Evolutionary conservation across 2,888 invertebrate genomes (phyloP), one percentile per base, ranked within the genome.

Genomic region (Mythimna loreyi): DNA sequence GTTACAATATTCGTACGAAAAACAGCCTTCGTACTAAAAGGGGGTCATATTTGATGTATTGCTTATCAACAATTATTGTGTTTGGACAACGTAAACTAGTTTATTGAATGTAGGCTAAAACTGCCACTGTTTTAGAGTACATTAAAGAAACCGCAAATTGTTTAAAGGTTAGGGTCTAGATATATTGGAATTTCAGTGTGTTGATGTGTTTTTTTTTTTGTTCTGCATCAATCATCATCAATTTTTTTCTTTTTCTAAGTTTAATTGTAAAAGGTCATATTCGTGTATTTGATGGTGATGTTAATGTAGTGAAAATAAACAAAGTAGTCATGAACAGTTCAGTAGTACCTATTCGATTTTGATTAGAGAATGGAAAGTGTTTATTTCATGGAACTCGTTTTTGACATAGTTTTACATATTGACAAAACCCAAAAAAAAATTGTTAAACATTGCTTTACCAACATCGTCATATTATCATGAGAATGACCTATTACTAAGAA

Each of bases 41-140:
- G 85, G 78, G 90, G 89, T 74, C 77, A 58, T 90, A 78, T 91
- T 90, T 90, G 85, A 67, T 50, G 52, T 87, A 74, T 75, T 71
- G 57, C 75, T 89, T 89, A 87, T 78, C 82, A 72, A 60, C 75
- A 72, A 78, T 83, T 78, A 71, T 70, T 60, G 28, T 83, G 63
- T 83, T 80, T 80, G 73, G 40, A 65, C 61, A 68, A 30, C 45
- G 1, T 78, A 57, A 85, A 85, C 85, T 83, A 83, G 83, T 81
- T 83, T 52, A 68, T 50, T 28, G n/a, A 55, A 80, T 81, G 59
- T 77, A 40, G 73, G 85, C 89, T 69, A 25, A 49, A 49, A 21
- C 21, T 30, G 49, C 43, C 28, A 47, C 43, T 75, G 68, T 72
- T 70, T 75, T 21, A 71, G 66, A 45, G 55, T 57, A 28, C 45